These are phyloP conservation scores for Hoplodrina ambigua DNA, from an alignment of 2,888 invertebrate species.

Conservation along the genomic window DNA sequence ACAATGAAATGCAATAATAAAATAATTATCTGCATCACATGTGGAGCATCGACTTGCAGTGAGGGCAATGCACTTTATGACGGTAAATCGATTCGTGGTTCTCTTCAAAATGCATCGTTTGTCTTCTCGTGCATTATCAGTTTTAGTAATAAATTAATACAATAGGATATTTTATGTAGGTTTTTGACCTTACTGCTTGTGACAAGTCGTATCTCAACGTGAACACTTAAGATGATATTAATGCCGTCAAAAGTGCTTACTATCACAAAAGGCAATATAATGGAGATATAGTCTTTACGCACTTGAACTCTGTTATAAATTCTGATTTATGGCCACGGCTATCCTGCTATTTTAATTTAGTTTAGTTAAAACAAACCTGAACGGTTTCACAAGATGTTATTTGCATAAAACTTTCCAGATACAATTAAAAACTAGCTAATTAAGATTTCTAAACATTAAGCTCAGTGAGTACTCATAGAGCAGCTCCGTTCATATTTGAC, in stretches of 20 bases:
- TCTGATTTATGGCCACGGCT: constrained; percentile 13
- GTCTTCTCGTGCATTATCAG: constrained; percentile 72
- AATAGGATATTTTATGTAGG: constrained; percentile 71
- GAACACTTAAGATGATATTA: constrained; percentile 49
- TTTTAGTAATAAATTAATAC: constrained; percentile 70
- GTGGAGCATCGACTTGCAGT: constrained; percentile 71
- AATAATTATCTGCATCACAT: constrained; percentile 70
- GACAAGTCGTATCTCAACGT: constrained; percentile 56
- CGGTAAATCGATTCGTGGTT: constrained; percentile 77
- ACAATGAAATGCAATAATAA: constrained; percentile 72
- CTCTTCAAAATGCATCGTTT: constrained; percentile 74
- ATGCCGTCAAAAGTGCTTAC: constrained; percentile 40
- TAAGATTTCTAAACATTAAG: constrained; percentile 56
- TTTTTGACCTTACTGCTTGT: constrained; percentile 64
- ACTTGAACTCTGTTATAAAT: constrained; percentile 16
- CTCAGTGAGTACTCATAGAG: constrained; percentile 47
- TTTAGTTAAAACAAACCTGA: constrained; percentile 32
- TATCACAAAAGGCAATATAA: constrained; percentile 30
- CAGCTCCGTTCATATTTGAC: constrained; percentile 51
- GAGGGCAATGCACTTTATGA: constrained; percentile 76
- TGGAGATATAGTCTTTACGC: constrained; percentile 6
- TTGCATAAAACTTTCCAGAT: constrained; percentile 51
- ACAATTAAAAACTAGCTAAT: constrained; percentile 52
- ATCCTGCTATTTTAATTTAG: constrained; percentile 10
- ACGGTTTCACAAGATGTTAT: constrained; percentile 31